phyloP scores from a whole-genome alignment of 2,113 vertebrate species.

The Willisornis vidua region DNA sequence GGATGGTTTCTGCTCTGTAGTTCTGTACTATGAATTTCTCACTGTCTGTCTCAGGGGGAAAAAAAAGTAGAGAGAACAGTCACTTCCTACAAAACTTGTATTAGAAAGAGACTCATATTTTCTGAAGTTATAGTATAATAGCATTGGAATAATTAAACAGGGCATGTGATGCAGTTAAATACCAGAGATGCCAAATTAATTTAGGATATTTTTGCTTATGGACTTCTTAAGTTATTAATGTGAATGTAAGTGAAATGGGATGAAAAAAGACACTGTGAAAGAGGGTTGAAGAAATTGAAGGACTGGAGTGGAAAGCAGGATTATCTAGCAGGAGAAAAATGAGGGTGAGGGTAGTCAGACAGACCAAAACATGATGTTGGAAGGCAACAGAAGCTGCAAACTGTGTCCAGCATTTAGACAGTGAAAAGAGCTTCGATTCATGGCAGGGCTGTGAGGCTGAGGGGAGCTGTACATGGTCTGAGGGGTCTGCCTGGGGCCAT shows the following conservation, averaged over 20 bases:
- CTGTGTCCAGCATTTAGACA: not conserved
- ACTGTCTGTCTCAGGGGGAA: not conserved
- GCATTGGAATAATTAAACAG: not conserved
- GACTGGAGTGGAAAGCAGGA: not conserved
- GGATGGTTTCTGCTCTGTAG: not conserved
- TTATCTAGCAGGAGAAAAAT: not conserved
- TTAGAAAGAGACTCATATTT: not conserved
- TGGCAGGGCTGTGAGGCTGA: not conserved
- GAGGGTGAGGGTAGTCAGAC: not conserved
- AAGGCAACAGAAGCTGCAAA: not conserved
- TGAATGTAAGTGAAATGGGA: not conserved
- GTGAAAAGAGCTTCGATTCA: not conserved
- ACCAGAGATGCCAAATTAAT: not conserved
- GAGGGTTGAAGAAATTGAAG: not conserved
- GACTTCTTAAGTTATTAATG: not conserved
- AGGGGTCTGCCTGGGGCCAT: not conserved
- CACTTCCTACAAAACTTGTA: not conserved
- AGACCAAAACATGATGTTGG: not conserved
- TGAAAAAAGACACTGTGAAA: not conserved
- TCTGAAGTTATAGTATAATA: not conserved
- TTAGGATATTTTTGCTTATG: not conserved
- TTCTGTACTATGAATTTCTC: not conserved
- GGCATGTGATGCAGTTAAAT: not conserved
- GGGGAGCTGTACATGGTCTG: rapidly evolving
- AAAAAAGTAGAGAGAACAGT: not conserved